Evolutionary conservation across 2,888 invertebrate genomes (phyloP), one percentile per base, ranked within the genome.

Genomic region (Caenorhabditis angaria): DNA sequence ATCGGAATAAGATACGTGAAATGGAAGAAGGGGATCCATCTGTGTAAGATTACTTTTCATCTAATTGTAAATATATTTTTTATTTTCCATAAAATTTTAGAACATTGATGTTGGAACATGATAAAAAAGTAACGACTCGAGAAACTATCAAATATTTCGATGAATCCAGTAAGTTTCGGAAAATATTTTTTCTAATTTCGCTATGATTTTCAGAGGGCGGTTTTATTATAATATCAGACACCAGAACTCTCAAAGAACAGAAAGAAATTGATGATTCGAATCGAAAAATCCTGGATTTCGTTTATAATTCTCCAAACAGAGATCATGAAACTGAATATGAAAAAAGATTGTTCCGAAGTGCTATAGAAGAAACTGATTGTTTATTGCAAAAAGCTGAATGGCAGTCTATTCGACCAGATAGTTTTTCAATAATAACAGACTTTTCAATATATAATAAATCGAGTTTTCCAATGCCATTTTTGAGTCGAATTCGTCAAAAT

Each of bases 271-370:
- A 51, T 20, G 14, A 14, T 1, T 32, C 57, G 6, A 67, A 62
- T n/a, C 50, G 41, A 3, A 47, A 67, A 18, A 62, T 67, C 29
- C 47, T 67, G 6, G 27, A 41, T 27, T 67, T 67, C 54, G 62
- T 20, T 20, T 62, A 59, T 50, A 10, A 20, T 12, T 6, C 27
- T n/a, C 18, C 14, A 20, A 47, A 50, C 10, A 22, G 22, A 6
- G 24, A 8, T 22, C 2, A 27, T 8, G 27, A 2, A 27, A 14
- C 10, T 6, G 50, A 22, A 8, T 1, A 50, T 3, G 6, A 4
- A 22, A 6, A 50, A 22, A 20, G 20, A 50, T 5, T n/a, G n/a
- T n/a, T 3, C 22, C 20, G 8, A 32, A 32, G 32, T 6, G 29
- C 8, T 1, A 20, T 22, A 1, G 3, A 20, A 22, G 22, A 32